Evolutionary conservation across 1,140 invertebrate species (phyloP).

Genomic region (Sycophila sp.): DNA sequence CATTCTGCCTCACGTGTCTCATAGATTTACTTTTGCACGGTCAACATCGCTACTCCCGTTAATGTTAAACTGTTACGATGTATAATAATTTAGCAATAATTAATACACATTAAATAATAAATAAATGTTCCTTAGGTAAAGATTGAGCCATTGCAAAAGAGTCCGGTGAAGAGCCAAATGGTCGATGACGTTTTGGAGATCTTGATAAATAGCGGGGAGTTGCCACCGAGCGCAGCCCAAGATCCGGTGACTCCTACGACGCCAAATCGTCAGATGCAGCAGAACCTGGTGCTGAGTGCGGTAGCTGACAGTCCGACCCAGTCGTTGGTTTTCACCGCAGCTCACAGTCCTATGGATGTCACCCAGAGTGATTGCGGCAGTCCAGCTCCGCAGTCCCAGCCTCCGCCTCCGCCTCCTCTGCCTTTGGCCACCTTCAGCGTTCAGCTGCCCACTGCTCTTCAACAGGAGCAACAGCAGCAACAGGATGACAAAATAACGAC

Average conservation of each 20-base stretch:
- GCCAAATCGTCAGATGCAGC: slow-evolving; percentile 62
- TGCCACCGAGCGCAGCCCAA: slow-evolving; percentile 86
- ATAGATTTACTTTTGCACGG: no score
- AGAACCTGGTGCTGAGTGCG: slow-evolving; percentile 60
- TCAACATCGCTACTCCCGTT: no score
- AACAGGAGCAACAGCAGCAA: slow-evolving; percentile 47
- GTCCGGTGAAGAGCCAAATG: slow-evolving; percentile 81
- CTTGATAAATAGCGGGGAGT: slow-evolving; percentile 90
- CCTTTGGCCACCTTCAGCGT: slow-evolving; percentile 65
- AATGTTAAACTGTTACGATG: no score
- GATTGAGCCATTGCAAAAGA: slow-evolving; percentile 65
- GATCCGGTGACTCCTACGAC: slow-evolving; percentile 79
- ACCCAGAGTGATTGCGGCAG: slow-evolving; percentile 56
- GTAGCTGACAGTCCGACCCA: slow-evolving; percentile 57
- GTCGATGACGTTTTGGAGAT: slow-evolving; percentile 97
- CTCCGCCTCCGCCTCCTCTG: slow-evolving; percentile 63
- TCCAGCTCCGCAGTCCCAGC: slow-evolving; percentile 55
- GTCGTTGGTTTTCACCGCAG: slow-evolving; percentile 55
- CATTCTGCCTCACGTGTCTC: no score
- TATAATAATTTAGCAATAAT: no score
- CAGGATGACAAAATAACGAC: slow-evolving; percentile 54
- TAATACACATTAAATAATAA: no score
- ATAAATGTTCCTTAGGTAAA: slow-evolving; percentile 54
- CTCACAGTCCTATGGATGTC: slow-evolving; percentile 60
- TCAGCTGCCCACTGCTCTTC: slow-evolving; percentile 61